A percentile compares a stretch with the other conserved stretches of the same genome.
phyloP scores from a whole-genome alignment of 2,888 invertebrate genomes.

The Drosophila birchii region DNA sequence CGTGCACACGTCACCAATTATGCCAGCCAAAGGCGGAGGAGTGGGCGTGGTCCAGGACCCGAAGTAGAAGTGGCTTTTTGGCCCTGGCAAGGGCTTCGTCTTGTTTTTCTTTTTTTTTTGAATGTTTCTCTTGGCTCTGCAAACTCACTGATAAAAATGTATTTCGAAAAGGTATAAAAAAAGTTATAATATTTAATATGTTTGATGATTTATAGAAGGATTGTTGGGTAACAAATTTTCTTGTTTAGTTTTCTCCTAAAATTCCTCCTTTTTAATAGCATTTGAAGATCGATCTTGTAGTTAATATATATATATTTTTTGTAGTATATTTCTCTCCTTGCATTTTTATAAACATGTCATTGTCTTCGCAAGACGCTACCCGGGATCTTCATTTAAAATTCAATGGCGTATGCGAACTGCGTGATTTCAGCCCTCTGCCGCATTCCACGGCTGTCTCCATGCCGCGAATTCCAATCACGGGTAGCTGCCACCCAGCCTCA shows the following conservation, averaged over 20 bases:
- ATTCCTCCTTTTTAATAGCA: background rate
- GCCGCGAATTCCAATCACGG: slow-evolving; percentile 44
- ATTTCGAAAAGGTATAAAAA: too few species aligned
- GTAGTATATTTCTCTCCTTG: slow-evolving; percentile 35
- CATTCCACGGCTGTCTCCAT: slow-evolving; percentile 41
- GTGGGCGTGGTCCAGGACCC: slow-evolving; percentile 21
- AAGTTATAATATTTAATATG: background rate
- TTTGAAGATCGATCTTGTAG: background rate
- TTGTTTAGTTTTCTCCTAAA: too few species aligned
- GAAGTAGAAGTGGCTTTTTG: slow-evolving; percentile 13
- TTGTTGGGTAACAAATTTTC: background rate
- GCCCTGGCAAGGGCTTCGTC: slow-evolving; percentile 18
- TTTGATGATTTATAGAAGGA: background rate
- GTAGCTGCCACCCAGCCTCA: background rate
- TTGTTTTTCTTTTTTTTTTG: slow-evolving; percentile 2
- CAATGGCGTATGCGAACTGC: slow-evolving; percentile 72
- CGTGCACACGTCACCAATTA: slow-evolving; percentile 76
- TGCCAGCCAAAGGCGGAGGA: slow-evolving; percentile 29
- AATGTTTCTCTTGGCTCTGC: slow-evolving; percentile 2
- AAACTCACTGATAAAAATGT: background rate
- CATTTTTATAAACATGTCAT: slow-evolving; percentile 64
- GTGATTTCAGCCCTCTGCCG: slow-evolving; percentile 68
- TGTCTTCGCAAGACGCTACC: slow-evolving; percentile 17
- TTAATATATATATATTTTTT: background rate
- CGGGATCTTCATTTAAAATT: slow-evolving; percentile 77